Percentiles rank a stretch among this genome's conserved stretches.
Evolutionary conservation across 30 jellyfish, hydroid and myxozoan species (phyloP).

Genomic region (Pseudorhiza aurosa): DNA sequence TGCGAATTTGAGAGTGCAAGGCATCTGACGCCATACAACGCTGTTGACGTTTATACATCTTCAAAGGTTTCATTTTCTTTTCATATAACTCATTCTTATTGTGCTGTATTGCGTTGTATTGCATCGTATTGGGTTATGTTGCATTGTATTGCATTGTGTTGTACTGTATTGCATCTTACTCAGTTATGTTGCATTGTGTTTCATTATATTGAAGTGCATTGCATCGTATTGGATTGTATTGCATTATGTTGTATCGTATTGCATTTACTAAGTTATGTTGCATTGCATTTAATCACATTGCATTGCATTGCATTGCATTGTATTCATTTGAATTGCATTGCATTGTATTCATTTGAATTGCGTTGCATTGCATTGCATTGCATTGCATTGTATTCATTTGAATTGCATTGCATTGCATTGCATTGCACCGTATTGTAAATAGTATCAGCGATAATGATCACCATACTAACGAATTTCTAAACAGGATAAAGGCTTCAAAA

Average conservation of each 20-base stretch:
- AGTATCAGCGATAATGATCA: too few species aligned
- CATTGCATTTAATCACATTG: not conserved
- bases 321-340: not conserved
- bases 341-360: not conserved
- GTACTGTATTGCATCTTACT: not conserved
- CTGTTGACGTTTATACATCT: conserved; percentile 57
- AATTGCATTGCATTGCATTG: too few species aligned
- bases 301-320: not conserved
- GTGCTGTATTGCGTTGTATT: not conserved
- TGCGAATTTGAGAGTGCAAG: conserved; percentile 67
- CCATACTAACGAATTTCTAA: too few species aligned
- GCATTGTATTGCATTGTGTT: not conserved
- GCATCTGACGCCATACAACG: conserved; percentile 57
- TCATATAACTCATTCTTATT: not conserved
- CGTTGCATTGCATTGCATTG: not conserved
- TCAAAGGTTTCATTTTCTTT: conserved; percentile 22
- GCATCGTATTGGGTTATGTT: not conserved
- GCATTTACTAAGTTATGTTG: not conserved
- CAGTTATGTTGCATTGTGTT: not conserved
- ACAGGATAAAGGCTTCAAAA: too few species aligned
- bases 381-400: not conserved
- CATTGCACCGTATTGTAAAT: too few species aligned
- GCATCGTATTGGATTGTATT: not conserved
- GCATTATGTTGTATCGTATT: not conserved
- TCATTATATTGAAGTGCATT: not conserved